phyloP scores from a whole-genome alignment of 2,888 invertebrate genomes.

The Eupithecia subfuscata region DNA sequence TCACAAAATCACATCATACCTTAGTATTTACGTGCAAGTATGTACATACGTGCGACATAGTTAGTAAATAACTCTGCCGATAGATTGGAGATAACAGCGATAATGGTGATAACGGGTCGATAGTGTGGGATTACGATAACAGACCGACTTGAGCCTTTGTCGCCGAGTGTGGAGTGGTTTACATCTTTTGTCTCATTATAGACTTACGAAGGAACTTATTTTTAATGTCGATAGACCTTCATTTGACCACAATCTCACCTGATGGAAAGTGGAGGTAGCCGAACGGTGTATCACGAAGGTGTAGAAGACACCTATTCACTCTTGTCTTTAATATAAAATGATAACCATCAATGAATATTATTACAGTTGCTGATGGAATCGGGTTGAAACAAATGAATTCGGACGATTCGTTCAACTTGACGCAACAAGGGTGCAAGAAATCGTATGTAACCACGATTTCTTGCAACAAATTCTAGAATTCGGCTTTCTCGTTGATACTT shows the following conservation, averaged over 20 bases:
- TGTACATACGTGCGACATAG: background rate
- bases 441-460: too few species aligned
- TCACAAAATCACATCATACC: background rate
- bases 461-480: too few species aligned
- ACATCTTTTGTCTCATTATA: background rate
- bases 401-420: background rate
- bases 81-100: background rate
- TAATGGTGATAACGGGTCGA: background rate
- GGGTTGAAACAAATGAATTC: background rate
- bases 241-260: too few species aligned
- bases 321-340: too few species aligned
- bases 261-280: too few species aligned
- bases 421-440: too few species aligned
- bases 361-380: background rate
- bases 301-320: too few species aligned
- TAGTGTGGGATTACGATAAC: slow-evolving; percentile 10
- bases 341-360: background rate
- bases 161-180: background rate
- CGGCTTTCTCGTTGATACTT: too few species aligned
- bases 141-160: slow-evolving; percentile 2
- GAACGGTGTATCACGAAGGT: too few species aligned
- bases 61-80: background rate
- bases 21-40: slow-evolving; percentile 1
- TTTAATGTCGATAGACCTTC: background rate
- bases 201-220: background rate